Evolutionary conservation across 2,888 invertebrate genomes (phyloP).

Genomic region (Callyntrura guangdongensis): DNA sequence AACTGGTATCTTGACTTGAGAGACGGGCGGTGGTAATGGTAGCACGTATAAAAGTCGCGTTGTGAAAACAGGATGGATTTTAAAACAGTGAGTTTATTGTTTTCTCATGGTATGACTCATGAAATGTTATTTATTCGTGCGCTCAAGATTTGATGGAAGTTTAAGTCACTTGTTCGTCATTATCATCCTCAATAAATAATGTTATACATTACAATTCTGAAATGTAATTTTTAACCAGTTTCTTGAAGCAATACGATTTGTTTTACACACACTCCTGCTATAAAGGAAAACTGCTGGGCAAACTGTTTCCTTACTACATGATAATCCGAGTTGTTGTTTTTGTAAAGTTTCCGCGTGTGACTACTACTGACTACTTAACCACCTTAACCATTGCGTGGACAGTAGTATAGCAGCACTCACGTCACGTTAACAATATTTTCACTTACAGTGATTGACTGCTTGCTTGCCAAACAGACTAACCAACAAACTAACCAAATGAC

Average conservation of each 20-base stretch:
- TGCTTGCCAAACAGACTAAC: constrained; percentile 19
- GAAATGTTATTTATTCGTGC: constrained; percentile 25
- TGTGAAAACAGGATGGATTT: constrained; percentile 48
- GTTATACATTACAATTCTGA: not conserved
- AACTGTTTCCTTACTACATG: not conserved
- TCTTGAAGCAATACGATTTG: not conserved
- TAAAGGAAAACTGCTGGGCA: too few species aligned
- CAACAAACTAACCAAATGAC: constrained; percentile 21
- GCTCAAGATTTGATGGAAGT: not conserved
- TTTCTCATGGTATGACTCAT: constrained; percentile 27
- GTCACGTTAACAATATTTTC: not conserved
- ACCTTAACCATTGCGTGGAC: not conserved
- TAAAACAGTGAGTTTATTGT: constrained; percentile 47
- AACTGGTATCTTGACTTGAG: constrained; percentile 8
- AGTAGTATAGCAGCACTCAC: not conserved
- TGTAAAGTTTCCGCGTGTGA: not conserved
- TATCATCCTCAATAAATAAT: constrained; percentile 38
- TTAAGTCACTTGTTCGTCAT: constrained; percentile 46
- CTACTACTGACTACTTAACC: not conserved
- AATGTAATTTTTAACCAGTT: constrained; percentile 58
- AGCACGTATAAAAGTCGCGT: not conserved
- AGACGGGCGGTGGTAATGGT: not conserved
- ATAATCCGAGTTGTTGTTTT: not conserved
- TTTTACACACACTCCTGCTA: not conserved
- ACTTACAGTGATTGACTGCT: not conserved